Percentiles rank a stretch among this genome's conserved stretches.
Conservation (phyloP, 2,797 vertebrate species). For the Uromys caudimaculatus region DNA sequence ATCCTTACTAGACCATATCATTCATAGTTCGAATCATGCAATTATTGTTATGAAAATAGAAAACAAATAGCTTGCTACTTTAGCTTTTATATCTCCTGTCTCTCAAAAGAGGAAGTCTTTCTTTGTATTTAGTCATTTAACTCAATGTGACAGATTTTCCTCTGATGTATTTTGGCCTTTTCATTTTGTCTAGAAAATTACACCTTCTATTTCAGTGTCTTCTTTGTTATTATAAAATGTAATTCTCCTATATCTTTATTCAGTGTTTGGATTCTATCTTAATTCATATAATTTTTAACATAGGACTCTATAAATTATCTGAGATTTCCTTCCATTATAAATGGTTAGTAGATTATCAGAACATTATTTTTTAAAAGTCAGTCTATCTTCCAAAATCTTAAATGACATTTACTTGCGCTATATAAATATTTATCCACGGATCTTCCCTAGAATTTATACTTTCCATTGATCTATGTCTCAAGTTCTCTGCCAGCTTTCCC, state of each 20-base stretch:
- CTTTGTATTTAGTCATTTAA: background rate
- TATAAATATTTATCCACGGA: background rate
- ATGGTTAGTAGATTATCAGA: background rate
- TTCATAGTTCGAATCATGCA: background rate
- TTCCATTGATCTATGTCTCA: background rate
- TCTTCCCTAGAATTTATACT: background rate
- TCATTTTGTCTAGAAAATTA: background rate
- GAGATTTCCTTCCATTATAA: constrained; percentile 32
- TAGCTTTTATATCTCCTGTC: background rate
- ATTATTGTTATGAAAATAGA: background rate
- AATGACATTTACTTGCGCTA: background rate
- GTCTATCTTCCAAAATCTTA: background rate
- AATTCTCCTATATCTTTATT: background rate
- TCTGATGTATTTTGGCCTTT: background rate
- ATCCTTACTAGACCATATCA: background rate
- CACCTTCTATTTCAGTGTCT: background rate
- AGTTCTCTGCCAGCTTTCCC: background rate
- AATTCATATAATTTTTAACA: background rate
- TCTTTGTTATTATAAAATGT: constrained; percentile 18
- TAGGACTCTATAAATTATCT: background rate
- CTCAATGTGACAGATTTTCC: background rate
- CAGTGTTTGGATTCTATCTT: background rate
- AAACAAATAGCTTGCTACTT: background rate
- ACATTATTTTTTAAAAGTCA: background rate
- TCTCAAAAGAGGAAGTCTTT: background rate